These are phyloP conservation scores for Eucriotettix oculatus DNA, from an alignment of 2,888 invertebrate genomes.

Conservation along the genomic window DNA sequence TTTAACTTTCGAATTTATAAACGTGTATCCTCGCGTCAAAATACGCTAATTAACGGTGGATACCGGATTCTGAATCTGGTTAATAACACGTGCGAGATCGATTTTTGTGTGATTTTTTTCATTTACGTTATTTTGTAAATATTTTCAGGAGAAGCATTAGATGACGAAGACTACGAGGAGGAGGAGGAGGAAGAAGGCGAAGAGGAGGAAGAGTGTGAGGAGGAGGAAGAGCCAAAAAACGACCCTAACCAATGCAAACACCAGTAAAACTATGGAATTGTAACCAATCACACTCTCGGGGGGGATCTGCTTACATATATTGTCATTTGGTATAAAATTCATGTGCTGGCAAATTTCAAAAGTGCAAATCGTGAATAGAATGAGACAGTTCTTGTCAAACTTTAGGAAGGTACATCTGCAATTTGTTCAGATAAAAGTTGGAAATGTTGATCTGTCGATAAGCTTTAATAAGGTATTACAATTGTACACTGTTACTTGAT, in stretches of 20 bases:
- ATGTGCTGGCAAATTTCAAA: not conserved
- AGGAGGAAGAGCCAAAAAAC: conserved; percentile 45
- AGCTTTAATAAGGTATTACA: no score
- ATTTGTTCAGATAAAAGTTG: not conserved
- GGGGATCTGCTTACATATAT: not conserved
- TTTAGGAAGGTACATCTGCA: not conserved
- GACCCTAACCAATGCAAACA: conserved; percentile 40
- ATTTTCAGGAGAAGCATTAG: conserved; percentile 33
- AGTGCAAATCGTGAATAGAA: not conserved
- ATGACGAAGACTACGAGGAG: conserved; percentile 40
- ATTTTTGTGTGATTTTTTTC: not conserved
- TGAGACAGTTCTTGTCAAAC: no score
- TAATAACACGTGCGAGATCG: not conserved
- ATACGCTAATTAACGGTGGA: no score
- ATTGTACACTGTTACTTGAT: no score
- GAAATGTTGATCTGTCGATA: no score
- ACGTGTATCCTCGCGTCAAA: no score
- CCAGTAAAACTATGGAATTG: conserved; percentile 35
- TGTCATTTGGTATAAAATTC: conserved; percentile 3
- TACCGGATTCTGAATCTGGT: no score
- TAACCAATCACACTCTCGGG: conserved; percentile 3
- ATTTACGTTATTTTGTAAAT: not conserved
- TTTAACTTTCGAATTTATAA: no score
- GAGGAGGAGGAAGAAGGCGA: conserved; percentile 21
- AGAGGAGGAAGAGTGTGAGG: conserved; percentile 28